Evolutionary conservation across 2,113 vertebrate species (phyloP).

Genomic region (Eulemur rufifrons): DNA sequence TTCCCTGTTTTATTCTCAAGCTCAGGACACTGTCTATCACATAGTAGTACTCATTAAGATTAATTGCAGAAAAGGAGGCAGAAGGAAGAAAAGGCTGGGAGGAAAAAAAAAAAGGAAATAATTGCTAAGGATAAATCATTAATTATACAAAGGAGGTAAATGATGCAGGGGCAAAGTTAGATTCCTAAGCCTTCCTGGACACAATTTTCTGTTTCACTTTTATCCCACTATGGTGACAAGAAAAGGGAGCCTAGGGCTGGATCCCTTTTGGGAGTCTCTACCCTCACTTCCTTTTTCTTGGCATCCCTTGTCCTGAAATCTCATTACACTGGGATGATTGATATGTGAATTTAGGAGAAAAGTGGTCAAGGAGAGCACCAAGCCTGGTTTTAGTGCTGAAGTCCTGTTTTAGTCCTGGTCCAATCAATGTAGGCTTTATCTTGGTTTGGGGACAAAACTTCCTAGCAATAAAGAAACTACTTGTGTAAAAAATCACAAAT

Average conservation of each 20-base stretch:
- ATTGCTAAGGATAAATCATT: neutral
- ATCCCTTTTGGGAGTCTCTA: neutral
- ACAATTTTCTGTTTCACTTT: neutral
- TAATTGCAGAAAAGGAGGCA: neutral
- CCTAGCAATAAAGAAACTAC: neutral
- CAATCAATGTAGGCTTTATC: neutral
- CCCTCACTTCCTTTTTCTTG: neutral
- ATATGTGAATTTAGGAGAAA: no score
- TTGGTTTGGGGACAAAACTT: neutral
- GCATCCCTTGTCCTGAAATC: neutral
- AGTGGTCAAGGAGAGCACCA: neutral
- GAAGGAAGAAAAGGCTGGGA: neutral
- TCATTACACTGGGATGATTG: neutral
- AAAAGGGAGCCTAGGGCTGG: neutral
- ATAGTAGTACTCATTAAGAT: neutral
- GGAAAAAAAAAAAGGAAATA: neutral
- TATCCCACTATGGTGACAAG: neutral
- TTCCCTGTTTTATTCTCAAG: neutral
- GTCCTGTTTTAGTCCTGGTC: neutral
- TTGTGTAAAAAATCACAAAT: neutral
- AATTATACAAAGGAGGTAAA: neutral
- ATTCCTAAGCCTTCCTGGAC: neutral
- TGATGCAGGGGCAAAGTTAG: neutral
- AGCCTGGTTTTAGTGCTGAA: neutral
- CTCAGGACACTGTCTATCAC: neutral